Evolutionary conservation across 2,888 invertebrate genomes (phyloP), one percentile per base, ranked within the genome.

Genomic region (Flabesymbios commensalis): DNA sequence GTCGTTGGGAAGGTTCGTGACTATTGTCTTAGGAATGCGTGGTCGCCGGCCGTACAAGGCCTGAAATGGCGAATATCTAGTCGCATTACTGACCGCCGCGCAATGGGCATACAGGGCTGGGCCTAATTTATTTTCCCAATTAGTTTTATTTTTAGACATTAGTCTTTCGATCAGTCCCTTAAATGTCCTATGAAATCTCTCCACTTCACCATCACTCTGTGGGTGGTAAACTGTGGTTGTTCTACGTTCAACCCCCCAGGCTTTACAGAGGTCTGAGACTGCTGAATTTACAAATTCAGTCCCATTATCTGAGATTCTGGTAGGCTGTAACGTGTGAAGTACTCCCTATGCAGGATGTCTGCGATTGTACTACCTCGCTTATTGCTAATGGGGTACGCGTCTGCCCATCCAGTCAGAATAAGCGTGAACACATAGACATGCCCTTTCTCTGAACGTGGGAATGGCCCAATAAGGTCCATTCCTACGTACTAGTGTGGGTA

Each of bases 241-340:
- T n/a, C 26, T 53, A 36, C 31, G 53, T 32, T 54, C 29, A 1
- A 59, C n/a, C 17, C 3, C 53, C 53, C 33, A 55, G 19, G 7
- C 43, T 24, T 29, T 1, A 10, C 10, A 59, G 32, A 31, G 29
- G n/a, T n/a, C n/a, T n/a, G n/a, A n/a, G n/a, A n/a, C n/a, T n/a
- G n/a, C n/a, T n/a, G n/a, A n/a, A n/a, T n/a, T n/a, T n/a, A n/a
- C 19, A 32, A 59, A 59, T 33, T 59, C 53, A 3, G 3, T 2
- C 1, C 59, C 59, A 19, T 56, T 53, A 22, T 59, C 59, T 2
- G 59, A 14, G 1, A 55, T 19, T 59, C 43, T 4, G 59, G 59
- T 7, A 57, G 5, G 1, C 43, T 36, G 33, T 57, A 47, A 32
- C 36, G 47, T 4, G 45, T 29, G n/a, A 60, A 17, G 29, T 33